A percentile compares a stretch with the other conserved stretches of the same genome.
Conservation (phyloP, 2,888 invertebrate species). For the Erpobdella octoculata region DNA sequence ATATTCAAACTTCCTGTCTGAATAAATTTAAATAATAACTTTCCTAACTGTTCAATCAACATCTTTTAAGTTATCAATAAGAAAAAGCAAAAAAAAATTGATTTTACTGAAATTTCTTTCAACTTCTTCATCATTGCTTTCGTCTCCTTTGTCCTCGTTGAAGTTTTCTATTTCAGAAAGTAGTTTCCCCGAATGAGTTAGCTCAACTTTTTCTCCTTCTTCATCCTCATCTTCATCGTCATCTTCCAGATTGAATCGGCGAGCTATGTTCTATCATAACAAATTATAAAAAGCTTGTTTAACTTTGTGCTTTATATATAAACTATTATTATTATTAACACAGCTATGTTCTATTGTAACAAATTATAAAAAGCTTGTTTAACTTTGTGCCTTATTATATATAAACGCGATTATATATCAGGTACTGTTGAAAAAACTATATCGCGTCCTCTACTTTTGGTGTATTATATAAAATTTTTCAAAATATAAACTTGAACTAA, state of each 20-base stretch:
- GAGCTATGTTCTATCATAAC: neutral
- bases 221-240: constrained; percentile 13
- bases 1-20: neutral
- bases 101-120: neutral
- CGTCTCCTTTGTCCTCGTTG: constrained; percentile 7
- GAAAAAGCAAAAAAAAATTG: neutral
- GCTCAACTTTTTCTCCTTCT: neutral
- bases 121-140: constrained; percentile 10
- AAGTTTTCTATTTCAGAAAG: constrained; percentile 17
- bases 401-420: too few relatives aligned
- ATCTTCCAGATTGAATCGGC: constrained; percentile 18
- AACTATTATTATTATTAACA: neutral
- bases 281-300: neutral
- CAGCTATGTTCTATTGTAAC: neutral
- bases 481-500: too few relatives aligned
- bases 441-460: too few relatives aligned
- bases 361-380: neutral
- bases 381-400: neutral
- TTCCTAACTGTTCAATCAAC: too few relatives aligned
- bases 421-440: too few relatives aligned
- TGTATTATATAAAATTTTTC: too few relatives aligned
- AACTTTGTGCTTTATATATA: neutral
- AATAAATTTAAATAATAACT: neutral
- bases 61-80: neutral
- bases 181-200: constrained; percentile 18